Base-by-base conservation (phyloP, 2,888 invertebrate genomes). In the Pimpla rufipes region DNA sequence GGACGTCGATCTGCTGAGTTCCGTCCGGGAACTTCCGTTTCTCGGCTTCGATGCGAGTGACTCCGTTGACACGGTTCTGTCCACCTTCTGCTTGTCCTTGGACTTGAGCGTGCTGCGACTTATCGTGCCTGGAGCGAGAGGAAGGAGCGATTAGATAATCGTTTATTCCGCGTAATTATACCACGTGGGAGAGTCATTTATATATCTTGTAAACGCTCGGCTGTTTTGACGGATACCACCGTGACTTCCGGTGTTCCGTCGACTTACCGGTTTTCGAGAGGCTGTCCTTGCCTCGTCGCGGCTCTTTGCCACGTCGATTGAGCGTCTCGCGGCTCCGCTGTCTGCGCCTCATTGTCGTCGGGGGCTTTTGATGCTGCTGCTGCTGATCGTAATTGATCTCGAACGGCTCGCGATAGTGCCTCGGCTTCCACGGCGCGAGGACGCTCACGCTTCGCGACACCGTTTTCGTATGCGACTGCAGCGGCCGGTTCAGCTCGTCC, bases 361-460 rank as follows among this genome's bases (percentile, higher is more conserved):
- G 86, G 21, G 91, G 90, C 74, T 92, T 92, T 66, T 90, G 88
- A 93, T 88, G 94, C 93, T 76, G 93, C 79, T 88, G 94, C 89
- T 95, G 94, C 89, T 97, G 97, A 13, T 96, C 96, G 93, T 97
- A 97, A 91, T 97, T 97, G 29, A 97, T 96, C 93, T 97, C 97
- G 90, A 96, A 95, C 74, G 95, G 95, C 88, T 97, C 97, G 89
- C 94, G 95, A 89, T 95, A 95, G 89, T 96, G 96, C 85, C 96
- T 95, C 2, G 97, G 97, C 81, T 96, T 96, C 97, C 97, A 97
- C 3, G 97, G 97, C 0, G 97, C 97, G 90, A 97, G 94, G 87
- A 97, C 96, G 3, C 97, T 97, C 88, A 97, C 97, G 83, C 97
- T 97, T 73, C 94, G 91, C 11, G 97, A 97, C 29, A 97, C 95